Evolutionary conservation across 92 coral and sea anemone genomes (phyloP), one percentile per base, ranked within the genome.

Genomic region (Plumapathes pennacea): DNA sequence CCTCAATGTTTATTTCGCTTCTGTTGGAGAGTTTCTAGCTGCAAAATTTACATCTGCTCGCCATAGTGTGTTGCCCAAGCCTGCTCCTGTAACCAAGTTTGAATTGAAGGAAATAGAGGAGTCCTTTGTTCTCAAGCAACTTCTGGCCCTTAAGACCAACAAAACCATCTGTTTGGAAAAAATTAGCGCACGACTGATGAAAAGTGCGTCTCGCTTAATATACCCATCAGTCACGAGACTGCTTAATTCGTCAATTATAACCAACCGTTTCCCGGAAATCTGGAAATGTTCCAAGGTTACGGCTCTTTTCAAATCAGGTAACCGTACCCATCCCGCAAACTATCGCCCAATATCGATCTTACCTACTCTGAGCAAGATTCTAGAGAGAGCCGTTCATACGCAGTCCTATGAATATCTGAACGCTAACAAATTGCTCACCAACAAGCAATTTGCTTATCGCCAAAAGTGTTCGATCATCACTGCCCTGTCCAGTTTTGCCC

Each of bases 21-120:
- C 57, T 38, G 65, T 80, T 49, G 87, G 82, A 32, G 57, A 58
- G 47, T 1, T 10, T 17, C 28, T 80, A 57, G 80, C 80, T 21
- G 69, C 46, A n/a, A n/a, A n/a, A n/a, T n/a, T n/a, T n/a, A n/a
- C n/a, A n/a, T n/a, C n/a, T n/a, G n/a, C n/a, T n/a, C n/a, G n/a
- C n/a, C n/a, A n/a, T n/a, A n/a, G n/a, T n/a, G n/a, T n/a, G n/a
- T n/a, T n/a, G n/a, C n/a, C n/a, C n/a, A n/a, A n/a, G n/a, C n/a
- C n/a, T n/a, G n/a, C n/a, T n/a, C n/a, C n/a, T n/a, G n/a, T n/a
- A n/a, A n/a, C n/a, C n/a, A n/a, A n/a, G n/a, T n/a, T n/a, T n/a
- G n/a, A n/a, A n/a, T n/a, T n/a, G n/a, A n/a, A n/a, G n/a, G n/a
- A n/a, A n/a, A n/a, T n/a, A n/a, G n/a, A n/a, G n/a, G n/a, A n/a